Percentiles rank a stretch among this genome's conserved stretches.
Conservation (phyloP, 2,113 vertebrate species). For the Ginglymostoma cirratum region DNA sequence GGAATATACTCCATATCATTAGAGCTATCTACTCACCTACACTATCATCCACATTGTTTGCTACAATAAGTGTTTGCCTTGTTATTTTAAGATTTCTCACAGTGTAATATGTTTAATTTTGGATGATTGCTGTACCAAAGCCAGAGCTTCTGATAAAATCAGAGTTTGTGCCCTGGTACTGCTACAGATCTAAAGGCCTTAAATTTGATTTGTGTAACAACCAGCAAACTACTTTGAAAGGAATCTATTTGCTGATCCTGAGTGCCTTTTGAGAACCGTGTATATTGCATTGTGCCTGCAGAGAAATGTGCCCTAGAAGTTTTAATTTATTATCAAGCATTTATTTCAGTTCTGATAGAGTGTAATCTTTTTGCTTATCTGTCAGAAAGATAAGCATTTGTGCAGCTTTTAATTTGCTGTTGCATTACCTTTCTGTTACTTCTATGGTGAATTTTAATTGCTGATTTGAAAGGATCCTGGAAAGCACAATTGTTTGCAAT, state of each 20-base stretch:
- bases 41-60: no score
- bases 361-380: not conserved
- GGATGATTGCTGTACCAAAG: not conserved
- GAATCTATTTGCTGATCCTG: not conserved
- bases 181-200: not conserved
- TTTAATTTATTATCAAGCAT: not conserved
- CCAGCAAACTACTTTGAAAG: not conserved
- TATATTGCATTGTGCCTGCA: not conserved
- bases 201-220: not conserved
- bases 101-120: not conserved
- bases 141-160: no score
- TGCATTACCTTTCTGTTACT: not conserved
- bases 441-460: not conserved
- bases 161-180: not conserved
- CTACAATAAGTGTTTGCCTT: not conserved
- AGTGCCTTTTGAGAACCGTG: not conserved
- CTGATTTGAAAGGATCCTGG: not conserved
- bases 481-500: not conserved
- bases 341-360: not conserved
- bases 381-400: not conserved
- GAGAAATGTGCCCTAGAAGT: not conserved
- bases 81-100: not conserved
- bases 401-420: not conserved
- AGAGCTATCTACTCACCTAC: not conserved
- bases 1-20: not conserved